A percentile compares a stretch with the other conserved stretches of the same genome.
phyloP scores from a whole-genome alignment of 2,888 invertebrate genomes.

The Synanthedon tipuliformis region DNA sequence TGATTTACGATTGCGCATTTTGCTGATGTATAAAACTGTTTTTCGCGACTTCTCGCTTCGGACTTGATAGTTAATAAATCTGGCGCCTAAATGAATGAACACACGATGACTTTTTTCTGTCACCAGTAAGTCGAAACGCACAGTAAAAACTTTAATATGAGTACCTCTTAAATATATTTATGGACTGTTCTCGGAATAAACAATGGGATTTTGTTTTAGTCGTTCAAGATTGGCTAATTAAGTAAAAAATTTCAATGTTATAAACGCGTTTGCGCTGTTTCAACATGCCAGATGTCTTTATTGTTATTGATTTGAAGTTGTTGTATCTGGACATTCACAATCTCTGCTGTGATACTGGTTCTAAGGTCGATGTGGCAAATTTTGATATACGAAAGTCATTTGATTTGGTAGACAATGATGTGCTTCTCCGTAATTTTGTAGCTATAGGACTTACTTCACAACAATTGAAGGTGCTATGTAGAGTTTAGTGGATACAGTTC shows the following conservation, averaged over 20 bases:
- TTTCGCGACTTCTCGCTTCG: slow-evolving; percentile 51
- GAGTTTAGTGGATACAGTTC: too few relatives aligned
- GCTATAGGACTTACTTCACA: too few relatives aligned
- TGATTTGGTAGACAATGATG: too few relatives aligned
- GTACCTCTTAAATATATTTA: background rate
- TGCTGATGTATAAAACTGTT: slow-evolving; percentile 47
- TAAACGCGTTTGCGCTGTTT: too few relatives aligned
- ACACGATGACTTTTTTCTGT: slow-evolving; percentile 38
- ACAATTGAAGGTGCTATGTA: too few relatives aligned
- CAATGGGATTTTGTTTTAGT: background rate
- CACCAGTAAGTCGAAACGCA: slow-evolving; percentile 1
- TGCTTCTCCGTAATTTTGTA: too few relatives aligned
- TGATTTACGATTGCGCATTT: slow-evolving; percentile 55
- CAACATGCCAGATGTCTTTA: too few relatives aligned
- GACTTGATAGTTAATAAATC: slow-evolving; percentile 53
- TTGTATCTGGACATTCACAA: too few relatives aligned
- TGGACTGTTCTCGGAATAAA: background rate
- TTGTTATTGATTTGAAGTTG: too few relatives aligned
- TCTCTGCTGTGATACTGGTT: too few relatives aligned
- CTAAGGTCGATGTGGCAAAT: too few relatives aligned
- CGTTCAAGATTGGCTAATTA: background rate
- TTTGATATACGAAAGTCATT: too few relatives aligned
- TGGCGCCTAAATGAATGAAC: slow-evolving; percentile 63
- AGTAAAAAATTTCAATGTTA: background rate
- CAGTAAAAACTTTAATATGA: background rate